Evolutionary conservation across 2,113 vertebrate genomes (phyloP), one percentile per base, ranked within the genome.

Genomic region (Theristicus caerulescens): DNA sequence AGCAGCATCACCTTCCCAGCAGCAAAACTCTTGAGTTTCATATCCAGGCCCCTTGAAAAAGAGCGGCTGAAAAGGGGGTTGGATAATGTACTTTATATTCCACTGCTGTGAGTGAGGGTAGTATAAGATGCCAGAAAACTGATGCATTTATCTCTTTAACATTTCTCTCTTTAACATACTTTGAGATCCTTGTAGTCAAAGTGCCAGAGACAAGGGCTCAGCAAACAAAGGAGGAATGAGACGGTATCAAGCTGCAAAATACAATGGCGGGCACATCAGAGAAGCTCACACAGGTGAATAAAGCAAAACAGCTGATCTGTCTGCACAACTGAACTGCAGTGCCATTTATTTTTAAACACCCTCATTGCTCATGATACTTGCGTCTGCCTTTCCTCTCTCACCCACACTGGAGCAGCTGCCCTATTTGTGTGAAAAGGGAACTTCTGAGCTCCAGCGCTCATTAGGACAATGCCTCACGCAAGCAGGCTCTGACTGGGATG

Each of bases 341-440:
- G 92, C 29, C 71, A 93, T 90, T 90, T 88, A 90, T 92, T 96
- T 95, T 95, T 95, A 93, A 96, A 90, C 66, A 80, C 22, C 54
- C 40, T 69, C 72, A 51, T 47, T 81, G 85, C 95, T 96, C 88
- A 70, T 51, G 76, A 83, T 86, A 73, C 72, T 82, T 66, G 55
- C 6, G 26, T 61, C 66, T 88, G 74, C 76, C 82, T 86, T 77
- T 62, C 38, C 71, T 90, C 57, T 74, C 62, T 82, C 88, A 54
- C 64, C 82, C 72, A 67, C 85, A 59, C 51, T 24, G 64, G 71
- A 78, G 61, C 76, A 92, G 85, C 92, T 90, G 85, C 82, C 92
- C 82, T 66, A 27, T 40, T 82, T 82, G 80, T 38, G 77, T 77
- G 93, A 36, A 70, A 72, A 92, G 38, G 49, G 71, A 88, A 86